Base-by-base conservation (phyloP, 2,888 invertebrate genomes). In the Thalpophila matura region DNA sequence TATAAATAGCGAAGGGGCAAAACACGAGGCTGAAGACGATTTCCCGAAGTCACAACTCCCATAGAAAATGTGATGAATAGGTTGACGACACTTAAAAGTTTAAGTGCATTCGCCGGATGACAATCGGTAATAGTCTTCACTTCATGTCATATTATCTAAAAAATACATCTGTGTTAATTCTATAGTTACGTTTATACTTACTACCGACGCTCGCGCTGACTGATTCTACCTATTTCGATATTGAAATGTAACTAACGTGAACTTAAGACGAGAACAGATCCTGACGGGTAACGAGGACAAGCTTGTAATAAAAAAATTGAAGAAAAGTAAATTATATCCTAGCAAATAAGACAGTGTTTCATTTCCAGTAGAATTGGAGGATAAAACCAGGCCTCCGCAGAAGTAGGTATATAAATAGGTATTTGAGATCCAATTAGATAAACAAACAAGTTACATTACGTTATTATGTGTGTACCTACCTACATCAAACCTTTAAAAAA, bases 281-380 rank as follows among this genome's bases (percentile, higher is more conserved):
- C 49, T 49, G 49, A 49, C 49, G 49, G 49, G 49, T 49, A 49
- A 49, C 49, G 49, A 49, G 49, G 49, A 49, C 49, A 49, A 49
- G 49, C 49, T 49, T 49, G 49, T 49, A 49, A 49, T 49, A 49
- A 49, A 49, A 49, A 49, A 49, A 37, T 49, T 49, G 49, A 37
- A 49, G 49, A 49, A 49, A 49, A 49, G 49, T 49, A 49, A 49
- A 49, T 49, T 49, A 49, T 49, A 49, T 49, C 49, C 49, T 49
- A 35, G 33, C 33, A 33, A 33, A 33, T 33, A 33, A 33, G 33
- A 35, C 50, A 50, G 50, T 53, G 53, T 54, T 54, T 54, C 54
- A 54, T 54, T 54, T 54, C 54, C 54, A 54, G 54, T 54, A 54
- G 54, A 54, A 54, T 54, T 54, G 54, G 54, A 54, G 54, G 54